A percentile compares a stretch with the other conserved stretches of the same genome.
Evolutionary conservation across 2,888 invertebrate species (phyloP).

Genomic region (Bellardia bayeri): DNA sequence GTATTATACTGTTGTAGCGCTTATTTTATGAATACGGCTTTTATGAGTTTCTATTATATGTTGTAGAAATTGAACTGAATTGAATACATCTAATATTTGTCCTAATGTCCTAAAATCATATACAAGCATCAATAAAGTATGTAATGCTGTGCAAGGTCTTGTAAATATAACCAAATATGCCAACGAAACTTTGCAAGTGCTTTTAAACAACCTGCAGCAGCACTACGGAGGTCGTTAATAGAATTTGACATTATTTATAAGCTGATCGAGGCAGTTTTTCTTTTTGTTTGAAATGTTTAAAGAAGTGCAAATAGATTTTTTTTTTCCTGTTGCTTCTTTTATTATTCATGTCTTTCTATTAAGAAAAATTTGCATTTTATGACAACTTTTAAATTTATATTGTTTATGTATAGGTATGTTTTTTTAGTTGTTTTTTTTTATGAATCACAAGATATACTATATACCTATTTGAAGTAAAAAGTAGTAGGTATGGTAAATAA

Average conservation of each 20-base stretch:
- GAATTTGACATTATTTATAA: conserved; percentile 1
- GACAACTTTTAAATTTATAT: not conserved
- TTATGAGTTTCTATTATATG: not conserved
- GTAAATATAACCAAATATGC: not conserved
- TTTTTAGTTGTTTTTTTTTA: no score
- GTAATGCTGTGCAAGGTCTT: not conserved
- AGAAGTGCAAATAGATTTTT: not conserved
- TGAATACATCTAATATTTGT: conserved; percentile 1
- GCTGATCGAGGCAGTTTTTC: not conserved
- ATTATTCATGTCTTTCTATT: not conserved
- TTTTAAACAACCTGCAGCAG: not conserved
- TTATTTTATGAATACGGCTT: not conserved
- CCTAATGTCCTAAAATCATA: not conserved
- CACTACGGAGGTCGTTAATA: not conserved
- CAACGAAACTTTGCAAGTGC: not conserved
- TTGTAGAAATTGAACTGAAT: not conserved
- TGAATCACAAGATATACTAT: no score
- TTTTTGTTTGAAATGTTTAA: conserved; percentile 3
- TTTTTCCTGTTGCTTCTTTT: not conserved
- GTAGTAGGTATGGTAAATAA: no score
- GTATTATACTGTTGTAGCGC: not conserved
- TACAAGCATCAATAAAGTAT: not conserved
- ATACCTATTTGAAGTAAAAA: no score
- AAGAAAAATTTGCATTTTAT: not conserved
- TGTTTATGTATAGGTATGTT: not conserved